These are phyloP conservation scores for Tetramorium simillimum DNA, from an alignment of 1,140 invertebrate genomes.

Conservation along the genomic window DNA sequence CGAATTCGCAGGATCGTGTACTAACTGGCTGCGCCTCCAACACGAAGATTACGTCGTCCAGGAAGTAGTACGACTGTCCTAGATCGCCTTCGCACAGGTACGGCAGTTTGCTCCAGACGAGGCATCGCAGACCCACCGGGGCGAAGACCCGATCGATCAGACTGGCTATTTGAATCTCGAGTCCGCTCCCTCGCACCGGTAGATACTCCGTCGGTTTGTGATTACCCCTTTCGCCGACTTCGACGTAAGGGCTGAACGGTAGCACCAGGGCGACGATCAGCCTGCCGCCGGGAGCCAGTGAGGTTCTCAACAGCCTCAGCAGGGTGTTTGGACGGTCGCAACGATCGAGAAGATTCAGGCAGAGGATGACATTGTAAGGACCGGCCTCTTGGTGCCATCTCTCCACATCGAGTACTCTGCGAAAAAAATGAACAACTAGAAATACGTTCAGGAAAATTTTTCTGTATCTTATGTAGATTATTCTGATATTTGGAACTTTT, in stretches of 20 bases:
- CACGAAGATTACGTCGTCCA: slow-evolving; percentile 94
- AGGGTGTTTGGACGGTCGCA: slow-evolving; percentile 93
- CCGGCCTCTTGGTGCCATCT: slow-evolving; percentile 88
- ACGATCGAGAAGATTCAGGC: slow-evolving; percentile 96
- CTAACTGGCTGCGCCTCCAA: slow-evolving; percentile 83
- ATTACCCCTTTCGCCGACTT: slow-evolving; percentile 88
- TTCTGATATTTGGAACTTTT: background rate
- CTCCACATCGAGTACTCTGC: slow-evolving; percentile 91
- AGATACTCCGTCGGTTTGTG: slow-evolving; percentile 91
- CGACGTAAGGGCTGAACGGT: slow-evolving; percentile 96
- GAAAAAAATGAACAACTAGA: background rate
- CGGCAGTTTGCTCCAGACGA: slow-evolving; percentile 93
- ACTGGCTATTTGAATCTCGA: slow-evolving; percentile 92
- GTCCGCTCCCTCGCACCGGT: slow-evolving; percentile 88
- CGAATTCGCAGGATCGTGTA: slow-evolving; percentile 36
- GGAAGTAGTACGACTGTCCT: slow-evolving; percentile 95
- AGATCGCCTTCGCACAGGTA: slow-evolving; percentile 98
- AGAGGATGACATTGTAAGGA: slow-evolving; percentile 92
- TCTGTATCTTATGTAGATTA: background rate
- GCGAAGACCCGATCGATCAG: slow-evolving; percentile 90
- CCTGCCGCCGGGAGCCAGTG: slow-evolving; percentile 89
- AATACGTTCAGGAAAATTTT: background rate
- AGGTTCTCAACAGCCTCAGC: slow-evolving; percentile 88
- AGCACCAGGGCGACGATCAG: slow-evolving; percentile 94
- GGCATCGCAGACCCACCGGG: slow-evolving; percentile 90